Percentiles rank a stretch among this genome's conserved stretches.
Evolutionary conservation across 1,140 invertebrate species (phyloP).

Genomic region (Drosophila kurseongensis): DNA sequence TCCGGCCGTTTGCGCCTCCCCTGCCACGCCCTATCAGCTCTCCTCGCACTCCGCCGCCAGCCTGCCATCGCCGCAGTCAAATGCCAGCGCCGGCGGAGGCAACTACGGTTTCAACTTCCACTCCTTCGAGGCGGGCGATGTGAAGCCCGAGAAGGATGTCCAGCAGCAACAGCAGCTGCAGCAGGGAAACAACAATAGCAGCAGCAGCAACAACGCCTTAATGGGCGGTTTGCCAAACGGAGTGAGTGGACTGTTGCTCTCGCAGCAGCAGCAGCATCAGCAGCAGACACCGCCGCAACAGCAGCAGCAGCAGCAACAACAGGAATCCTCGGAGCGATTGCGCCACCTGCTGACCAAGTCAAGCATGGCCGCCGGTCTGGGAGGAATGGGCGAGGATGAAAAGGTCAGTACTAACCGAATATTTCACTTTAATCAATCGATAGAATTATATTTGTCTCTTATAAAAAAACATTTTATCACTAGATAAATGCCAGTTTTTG

Average conservation of each 20-base stretch:
- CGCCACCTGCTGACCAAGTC: conserved; percentile 87
- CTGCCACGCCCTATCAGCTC: conserved; percentile 80
- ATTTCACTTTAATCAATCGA: too few relatives aligned
- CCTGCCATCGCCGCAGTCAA: conserved; percentile 82
- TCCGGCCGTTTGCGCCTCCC: conserved; percentile 82
- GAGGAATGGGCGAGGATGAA: conserved; percentile 84
- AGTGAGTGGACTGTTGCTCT: conserved; percentile 49
- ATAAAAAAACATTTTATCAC: too few relatives aligned
- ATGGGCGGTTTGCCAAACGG: conserved; percentile 58
- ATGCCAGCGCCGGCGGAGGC: conserved; percentile 84
- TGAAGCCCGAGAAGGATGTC: conserved; percentile 68
- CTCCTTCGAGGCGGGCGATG: conserved; percentile 65
- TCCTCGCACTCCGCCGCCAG: conserved; percentile 80
- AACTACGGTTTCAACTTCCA: conserved; percentile 75
- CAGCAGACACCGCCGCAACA: conserved; percentile 26
- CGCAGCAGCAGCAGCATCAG: conserved; percentile 45
- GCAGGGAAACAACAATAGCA: conserved; percentile 70
- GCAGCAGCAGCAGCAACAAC: conserved; percentile 48
- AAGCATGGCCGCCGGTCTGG: conserved; percentile 50
- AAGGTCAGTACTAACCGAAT: conserved; percentile 64
- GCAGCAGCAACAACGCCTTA: conserved; percentile 39
- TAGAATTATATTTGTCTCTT: too few relatives aligned
- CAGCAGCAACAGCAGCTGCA: conserved; percentile 59
- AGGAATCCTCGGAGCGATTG: conserved; percentile 87
- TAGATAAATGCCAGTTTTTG: too few relatives aligned